Conservation (phyloP, 2,888 invertebrate species). For the Acanthoscelides obtectus region DNA sequence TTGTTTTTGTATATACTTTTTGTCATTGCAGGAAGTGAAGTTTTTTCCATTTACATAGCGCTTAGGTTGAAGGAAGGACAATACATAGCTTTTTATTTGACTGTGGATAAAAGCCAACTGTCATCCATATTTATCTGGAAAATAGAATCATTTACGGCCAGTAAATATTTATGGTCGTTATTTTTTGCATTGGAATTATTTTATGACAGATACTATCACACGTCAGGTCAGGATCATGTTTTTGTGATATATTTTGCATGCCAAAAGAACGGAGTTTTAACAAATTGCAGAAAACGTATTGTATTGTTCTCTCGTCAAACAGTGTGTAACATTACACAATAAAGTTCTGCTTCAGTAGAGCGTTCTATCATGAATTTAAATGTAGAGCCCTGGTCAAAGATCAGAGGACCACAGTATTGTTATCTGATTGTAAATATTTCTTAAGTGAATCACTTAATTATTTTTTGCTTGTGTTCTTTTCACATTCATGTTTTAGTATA, state of each 20-base stretch:
- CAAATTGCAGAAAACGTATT: background rate
- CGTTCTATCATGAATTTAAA: conserved; percentile 23
- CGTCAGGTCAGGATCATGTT: background rate
- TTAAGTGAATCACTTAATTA: conserved; percentile 48
- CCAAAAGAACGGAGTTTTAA: background rate
- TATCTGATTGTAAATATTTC: conserved; percentile 50
- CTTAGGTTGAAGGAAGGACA: background rate
- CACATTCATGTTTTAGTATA: conserved; percentile 48
- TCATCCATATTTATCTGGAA: conserved; percentile 7
- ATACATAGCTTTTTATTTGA: background rate
- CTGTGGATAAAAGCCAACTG: conserved; percentile 1
- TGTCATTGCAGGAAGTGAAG: background rate
- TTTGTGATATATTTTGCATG: background rate
- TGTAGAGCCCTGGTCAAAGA: conserved; percentile 44
- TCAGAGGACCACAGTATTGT: conserved; percentile 47
- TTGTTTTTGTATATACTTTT: conserved; percentile 27
- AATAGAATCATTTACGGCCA: no score
- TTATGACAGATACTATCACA: background rate
- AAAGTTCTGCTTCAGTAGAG: conserved; percentile 45
- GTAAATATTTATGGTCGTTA: no score
- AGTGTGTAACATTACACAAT: conserved; percentile 19
- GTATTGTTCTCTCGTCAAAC: background rate
- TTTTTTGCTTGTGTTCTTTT: conserved; percentile 46
- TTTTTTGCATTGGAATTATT: background rate
- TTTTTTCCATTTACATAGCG: background rate